phyloP scores from a whole-genome alignment of 2,113 vertebrate species.

The Neolamprologus devosi region DNA sequence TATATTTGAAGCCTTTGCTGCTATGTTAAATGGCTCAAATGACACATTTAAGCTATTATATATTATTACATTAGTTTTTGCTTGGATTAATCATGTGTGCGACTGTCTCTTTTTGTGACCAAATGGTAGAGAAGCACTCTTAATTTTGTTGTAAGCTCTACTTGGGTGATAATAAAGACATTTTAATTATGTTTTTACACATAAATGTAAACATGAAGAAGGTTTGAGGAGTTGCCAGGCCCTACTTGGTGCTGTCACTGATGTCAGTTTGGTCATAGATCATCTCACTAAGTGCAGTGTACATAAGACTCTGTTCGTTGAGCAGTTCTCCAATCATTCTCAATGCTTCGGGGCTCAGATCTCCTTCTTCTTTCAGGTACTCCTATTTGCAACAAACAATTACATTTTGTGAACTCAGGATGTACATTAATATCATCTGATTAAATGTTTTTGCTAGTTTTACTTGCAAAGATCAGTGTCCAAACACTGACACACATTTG shows the following conservation, averaged over 20 bases:
- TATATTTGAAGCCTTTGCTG: background rate
- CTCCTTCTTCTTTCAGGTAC: constrained; percentile 48
- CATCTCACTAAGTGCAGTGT: constrained; percentile 53
- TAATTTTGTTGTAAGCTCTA: background rate
- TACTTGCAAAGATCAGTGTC: accelerated
- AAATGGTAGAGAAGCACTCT: background rate
- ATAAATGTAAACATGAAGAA: background rate
- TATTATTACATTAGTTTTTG: background rate
- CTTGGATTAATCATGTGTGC: background rate
- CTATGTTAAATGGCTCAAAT: background rate
- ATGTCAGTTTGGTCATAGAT: constrained; percentile 53
- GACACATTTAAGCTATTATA: background rate
- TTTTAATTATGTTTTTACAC: background rate
- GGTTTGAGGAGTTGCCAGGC: background rate
- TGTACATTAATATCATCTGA: accelerated
- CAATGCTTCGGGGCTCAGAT: constrained; percentile 52
- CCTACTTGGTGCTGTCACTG: constrained; percentile 43
- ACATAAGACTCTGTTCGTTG: constrained; percentile 56
- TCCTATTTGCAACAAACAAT: constrained; percentile 23
- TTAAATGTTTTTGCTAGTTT: accelerated
- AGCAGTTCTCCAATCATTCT: constrained; percentile 67
- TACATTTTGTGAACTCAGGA: accelerated
- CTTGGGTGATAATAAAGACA: background rate
- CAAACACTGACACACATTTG: background rate
- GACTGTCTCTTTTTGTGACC: background rate